Percentiles rank a stretch among this genome's conserved stretches.
Evolutionary conservation across 2,797 vertebrate genomes (phyloP).

Genomic region (Anguilla pacifica): DNA sequence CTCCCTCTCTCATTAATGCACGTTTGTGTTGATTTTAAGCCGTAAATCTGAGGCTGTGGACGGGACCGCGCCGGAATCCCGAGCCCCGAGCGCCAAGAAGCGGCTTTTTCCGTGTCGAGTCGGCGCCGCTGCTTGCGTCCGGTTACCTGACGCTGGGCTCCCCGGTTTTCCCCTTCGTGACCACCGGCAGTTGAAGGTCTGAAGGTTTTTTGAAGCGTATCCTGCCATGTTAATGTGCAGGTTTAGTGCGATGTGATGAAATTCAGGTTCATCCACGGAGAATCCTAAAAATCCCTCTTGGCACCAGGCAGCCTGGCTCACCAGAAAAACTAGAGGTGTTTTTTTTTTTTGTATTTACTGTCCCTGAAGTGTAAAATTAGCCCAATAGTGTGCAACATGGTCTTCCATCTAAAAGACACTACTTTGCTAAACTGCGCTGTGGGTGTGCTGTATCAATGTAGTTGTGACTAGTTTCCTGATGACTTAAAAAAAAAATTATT

Average conservation of each 20-base stretch:
- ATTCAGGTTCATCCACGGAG: constrained; percentile 5
- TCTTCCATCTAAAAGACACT: not conserved
- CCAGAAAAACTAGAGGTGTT: not conserved
- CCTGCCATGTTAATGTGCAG: not conserved
- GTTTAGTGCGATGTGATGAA: not conserved
- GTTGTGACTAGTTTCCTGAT: not conserved
- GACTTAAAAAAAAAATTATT: not conserved
- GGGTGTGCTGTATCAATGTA: not conserved
- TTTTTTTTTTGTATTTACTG: constrained; percentile 21
- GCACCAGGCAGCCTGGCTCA: not conserved
- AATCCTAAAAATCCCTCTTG: not conserved
- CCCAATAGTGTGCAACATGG: not conserved
- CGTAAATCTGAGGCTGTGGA: not conserved
- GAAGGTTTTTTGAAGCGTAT: not conserved
- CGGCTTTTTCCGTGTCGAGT: not conserved
- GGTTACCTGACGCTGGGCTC: not conserved
- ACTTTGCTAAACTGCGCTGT: not conserved
- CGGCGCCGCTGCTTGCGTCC: not conserved
- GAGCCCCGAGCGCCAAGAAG: not conserved
- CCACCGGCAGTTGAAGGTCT: not conserved
- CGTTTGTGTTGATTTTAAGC: not conserved
- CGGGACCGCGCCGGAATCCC: not conserved
- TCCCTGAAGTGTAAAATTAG: constrained; percentile 15
- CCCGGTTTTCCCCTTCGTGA: no score
- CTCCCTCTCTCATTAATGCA: not conserved